These are phyloP conservation scores for Rosalia funebris DNA, from an alignment of 2,888 invertebrate species.

Conservation along the genomic window DNA sequence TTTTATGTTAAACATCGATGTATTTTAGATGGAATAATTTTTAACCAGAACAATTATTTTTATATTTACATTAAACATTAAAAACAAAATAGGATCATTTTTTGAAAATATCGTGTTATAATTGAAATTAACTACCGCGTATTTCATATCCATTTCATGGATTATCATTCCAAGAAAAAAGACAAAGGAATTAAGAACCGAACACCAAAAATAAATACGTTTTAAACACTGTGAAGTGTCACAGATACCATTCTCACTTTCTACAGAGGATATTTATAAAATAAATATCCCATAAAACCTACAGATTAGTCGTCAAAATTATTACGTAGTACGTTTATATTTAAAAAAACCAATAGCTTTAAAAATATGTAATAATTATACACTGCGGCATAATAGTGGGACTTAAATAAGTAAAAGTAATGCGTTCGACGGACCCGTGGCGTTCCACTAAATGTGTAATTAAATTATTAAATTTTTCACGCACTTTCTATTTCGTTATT, in stretches of 20 bases:
- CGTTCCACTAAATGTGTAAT: conserved; percentile 33
- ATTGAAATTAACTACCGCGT: too few species aligned
- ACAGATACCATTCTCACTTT: background rate
- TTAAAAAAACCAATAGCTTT: background rate
- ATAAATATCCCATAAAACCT: background rate
- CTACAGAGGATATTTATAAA: background rate
- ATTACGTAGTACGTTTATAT: background rate
- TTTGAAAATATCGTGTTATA: too few species aligned
- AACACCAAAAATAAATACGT: background rate
- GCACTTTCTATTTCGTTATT: conserved; percentile 50
- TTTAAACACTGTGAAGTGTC: background rate
- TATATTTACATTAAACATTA: too few species aligned
- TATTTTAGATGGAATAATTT: too few species aligned
- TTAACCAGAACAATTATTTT: too few species aligned
- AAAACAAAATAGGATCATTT: too few species aligned
- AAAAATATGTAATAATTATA: conserved; percentile 10
- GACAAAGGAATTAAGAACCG: too few species aligned
- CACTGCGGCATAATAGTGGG: background rate
- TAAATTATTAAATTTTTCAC: conserved; percentile 50
- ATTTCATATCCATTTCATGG: too few species aligned
- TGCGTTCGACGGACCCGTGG: conserved; percentile 31
- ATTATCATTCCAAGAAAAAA: too few species aligned
- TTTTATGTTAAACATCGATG: too few species aligned
- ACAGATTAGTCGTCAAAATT: background rate
- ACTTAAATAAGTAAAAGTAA: conserved; percentile 46